Evolutionary conservation across 2,888 invertebrate genomes (phyloP).

Genomic region (Drosophila melanosoma): DNA sequence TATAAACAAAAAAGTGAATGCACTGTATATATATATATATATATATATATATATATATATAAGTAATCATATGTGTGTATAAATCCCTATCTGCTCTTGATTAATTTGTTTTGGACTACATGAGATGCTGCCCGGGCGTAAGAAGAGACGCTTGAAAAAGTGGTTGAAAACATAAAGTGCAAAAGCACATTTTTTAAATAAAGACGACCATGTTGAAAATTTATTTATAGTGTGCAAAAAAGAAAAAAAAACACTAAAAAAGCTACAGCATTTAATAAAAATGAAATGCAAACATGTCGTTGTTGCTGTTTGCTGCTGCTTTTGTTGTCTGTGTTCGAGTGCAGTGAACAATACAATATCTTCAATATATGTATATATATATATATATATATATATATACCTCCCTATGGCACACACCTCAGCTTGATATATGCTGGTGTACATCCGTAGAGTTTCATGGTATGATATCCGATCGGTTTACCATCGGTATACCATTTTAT

Average conservation of each 20-base stretch:
- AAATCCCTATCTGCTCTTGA: constrained; percentile 8
- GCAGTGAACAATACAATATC: constrained; percentile 60
- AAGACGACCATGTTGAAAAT: constrained; percentile 43
- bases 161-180: constrained; percentile 48
- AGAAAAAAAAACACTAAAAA: constrained; percentile 30
- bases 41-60: background rate
- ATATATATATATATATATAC: background rate
- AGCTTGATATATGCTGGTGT: no score
- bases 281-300: constrained; percentile 33
- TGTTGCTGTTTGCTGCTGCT: constrained; percentile 25
- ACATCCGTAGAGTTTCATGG: no score
- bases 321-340: constrained; percentile 38
- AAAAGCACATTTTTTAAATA: constrained; percentile 34
- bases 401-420: no score
- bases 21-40: background rate
- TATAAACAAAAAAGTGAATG: constrained; percentile 21
- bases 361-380: background rate
- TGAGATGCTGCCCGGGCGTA: constrained; percentile 46
- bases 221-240: constrained; percentile 27
- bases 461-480: no score
- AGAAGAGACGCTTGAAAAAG: constrained; percentile 32
- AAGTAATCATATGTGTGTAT: background rate
- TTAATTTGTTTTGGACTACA: constrained; percentile 22
- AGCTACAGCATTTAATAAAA: constrained; percentile 32
- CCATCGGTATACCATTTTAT: no score